Base-by-base conservation (phyloP, 2,113 vertebrate species). In the Channa argus region DNA sequence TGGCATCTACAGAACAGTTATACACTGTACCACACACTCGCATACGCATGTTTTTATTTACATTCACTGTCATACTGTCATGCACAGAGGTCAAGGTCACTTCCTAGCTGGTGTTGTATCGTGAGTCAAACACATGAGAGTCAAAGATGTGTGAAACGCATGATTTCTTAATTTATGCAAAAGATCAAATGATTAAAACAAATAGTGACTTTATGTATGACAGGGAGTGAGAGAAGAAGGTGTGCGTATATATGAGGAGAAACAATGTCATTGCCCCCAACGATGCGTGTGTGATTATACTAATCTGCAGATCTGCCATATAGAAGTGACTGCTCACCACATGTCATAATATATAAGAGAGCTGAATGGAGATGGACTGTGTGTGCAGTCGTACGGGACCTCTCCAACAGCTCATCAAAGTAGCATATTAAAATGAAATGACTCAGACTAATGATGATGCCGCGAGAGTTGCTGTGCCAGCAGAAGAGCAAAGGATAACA, bases 381-480 rank as follows among this genome's bases (percentile, higher is more conserved):
- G 39, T 63, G 50, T 74, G 72, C 39, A 0, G 24, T 85, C 83
- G 71, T 81, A 24, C 4, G 76, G 76, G 89, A 65, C 59, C 5
- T 33, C 37, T 50, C 24, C 79, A 82, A 46, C 64, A 83, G 80
- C 87, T 88, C 86, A 91, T 92, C 82, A 91, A 85, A 90, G 81
- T 55, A 89, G 73, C 85, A 64, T 88, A 88, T 90, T 87, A 89
- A 88, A 90, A 89, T 77, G 73, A 88, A 84, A 87, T 89, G 88
- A 92, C 61, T 91, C 87, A 92, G 80, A 74, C 80, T 71, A 77
- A 81, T 44, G 72, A 80, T 86, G 89, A 87, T 8, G 73, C 82
- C 86, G 59, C 77, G 82, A 89, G 85, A 88, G 73, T 63, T 10
- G 71, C 84, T 80, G 79, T 13, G 65, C 69, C 67, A 89, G 79